Evolutionary conservation across 2,797 vertebrate genomes (phyloP).

Genomic region (Sylvilagus floridanus): DNA sequence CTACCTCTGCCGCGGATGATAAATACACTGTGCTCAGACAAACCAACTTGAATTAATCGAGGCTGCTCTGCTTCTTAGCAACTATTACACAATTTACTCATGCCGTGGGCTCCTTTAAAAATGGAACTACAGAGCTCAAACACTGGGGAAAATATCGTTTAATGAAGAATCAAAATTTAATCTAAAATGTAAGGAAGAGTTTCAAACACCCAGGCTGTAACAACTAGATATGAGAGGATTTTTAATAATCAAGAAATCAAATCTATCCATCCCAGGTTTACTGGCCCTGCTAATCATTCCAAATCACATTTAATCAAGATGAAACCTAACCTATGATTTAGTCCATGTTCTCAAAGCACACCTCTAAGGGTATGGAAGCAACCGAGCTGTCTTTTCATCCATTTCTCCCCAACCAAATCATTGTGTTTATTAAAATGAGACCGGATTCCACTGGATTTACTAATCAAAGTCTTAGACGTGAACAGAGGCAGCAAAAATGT

Average conservation of each 20-base stretch:
- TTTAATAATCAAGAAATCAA: slow-evolving; percentile 27
- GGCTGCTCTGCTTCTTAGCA: slow-evolving; percentile 62
- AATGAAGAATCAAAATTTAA: slow-evolving; percentile 69
- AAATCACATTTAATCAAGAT: slow-evolving; percentile 39
- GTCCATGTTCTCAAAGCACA: neutral
- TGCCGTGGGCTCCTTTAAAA: slow-evolving; percentile 53
- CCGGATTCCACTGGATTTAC: neutral
- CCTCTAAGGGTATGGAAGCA: neutral
- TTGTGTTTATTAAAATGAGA: neutral
- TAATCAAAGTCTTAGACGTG: neutral
- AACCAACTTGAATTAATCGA: slow-evolving; percentile 53
- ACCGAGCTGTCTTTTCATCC: neutral
- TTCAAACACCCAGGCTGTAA: slow-evolving; percentile 14
- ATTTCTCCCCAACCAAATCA: neutral
- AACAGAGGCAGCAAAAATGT: neutral
- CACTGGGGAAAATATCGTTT: slow-evolving; percentile 33
- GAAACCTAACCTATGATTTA: neutral
- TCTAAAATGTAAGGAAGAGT: slow-evolving; percentile 38
- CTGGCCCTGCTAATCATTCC: slow-evolving; percentile 12
- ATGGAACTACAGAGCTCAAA: slow-evolving; percentile 42
- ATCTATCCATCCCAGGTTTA: neutral
- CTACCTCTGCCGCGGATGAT: neutral
- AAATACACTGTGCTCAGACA: neutral
- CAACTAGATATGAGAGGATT: neutral
- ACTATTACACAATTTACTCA: slow-evolving; percentile 54